Base-by-base conservation (phyloP, 1,140 invertebrate species). In the Macrobrachium nipponense region DNA sequence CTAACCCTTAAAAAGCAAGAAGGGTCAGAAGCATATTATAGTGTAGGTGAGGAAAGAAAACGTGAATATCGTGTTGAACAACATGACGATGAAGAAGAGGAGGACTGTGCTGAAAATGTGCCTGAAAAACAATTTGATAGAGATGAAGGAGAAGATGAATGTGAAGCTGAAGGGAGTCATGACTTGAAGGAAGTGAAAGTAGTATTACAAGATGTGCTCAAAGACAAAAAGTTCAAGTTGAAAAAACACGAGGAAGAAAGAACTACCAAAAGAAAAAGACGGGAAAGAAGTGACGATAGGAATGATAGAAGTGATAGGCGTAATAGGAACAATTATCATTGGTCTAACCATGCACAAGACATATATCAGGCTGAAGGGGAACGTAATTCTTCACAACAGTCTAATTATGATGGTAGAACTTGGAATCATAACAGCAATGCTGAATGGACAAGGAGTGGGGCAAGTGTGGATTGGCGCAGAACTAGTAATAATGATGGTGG, bases 1-100 rank as follows among this genome's bases (percentile, higher is more conserved):
- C 58, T 87, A 44, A 87, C 85, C 14, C 61, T 87, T 18, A 87
- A 87, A 72, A 87, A 87, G 75, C 85, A 86, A 73, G 85, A 87
- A 23, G 85, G 85, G 23, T 87, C 85, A 59, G 85, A 80, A 36
- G 85, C 85, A 15, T 87, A 87, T 82, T 87, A 87, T 51, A 87
- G 85, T 82, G 85, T 87, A 14, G 85, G 85, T 75, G 85, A 87
- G 59, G 85, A 87, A 15, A 87, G 85, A 17, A 87, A 77, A 27
- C 60, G 80, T 12, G 85, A 87, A 43, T 87, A 87, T 66, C n/a
- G 85, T 12, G 80, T 87, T 20, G 80, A 87, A 80, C 79, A 76
- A 58, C 81, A 87, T 68, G 79, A 81, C n/a, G 85, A 82, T 23
- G 85, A 78, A n/a, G 79, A 70, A 51, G 85, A 82, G 15, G 85